phyloP scores from a whole-genome alignment of 2,113 vertebrate species.

The Eurypyga helias region DNA sequence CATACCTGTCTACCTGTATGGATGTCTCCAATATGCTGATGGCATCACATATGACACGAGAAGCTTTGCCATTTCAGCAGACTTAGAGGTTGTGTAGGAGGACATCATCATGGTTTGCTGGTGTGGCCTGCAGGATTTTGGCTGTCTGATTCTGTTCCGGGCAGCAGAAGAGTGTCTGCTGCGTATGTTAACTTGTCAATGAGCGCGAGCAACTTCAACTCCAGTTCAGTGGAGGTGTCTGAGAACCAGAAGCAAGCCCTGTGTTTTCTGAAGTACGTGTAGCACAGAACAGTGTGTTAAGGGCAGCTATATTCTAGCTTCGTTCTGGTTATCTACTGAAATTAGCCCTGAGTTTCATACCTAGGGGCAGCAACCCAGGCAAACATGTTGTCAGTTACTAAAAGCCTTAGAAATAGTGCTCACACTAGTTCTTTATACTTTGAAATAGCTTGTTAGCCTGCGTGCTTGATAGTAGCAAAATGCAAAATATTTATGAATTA shows the following conservation, averaged over 20 bases:
- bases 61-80: not conserved
- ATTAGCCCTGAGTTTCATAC: not conserved
- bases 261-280: not conserved
- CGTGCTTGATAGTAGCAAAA: not conserved
- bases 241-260: not conserved
- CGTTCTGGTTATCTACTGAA: not conserved
- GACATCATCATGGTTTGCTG: not conserved
- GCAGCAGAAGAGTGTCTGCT: not conserved
- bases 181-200: not conserved
- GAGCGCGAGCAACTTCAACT: not conserved
- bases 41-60: too few species aligned
- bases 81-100: not conserved
- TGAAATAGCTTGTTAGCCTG: not conserved
- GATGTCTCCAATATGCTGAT: not conserved
- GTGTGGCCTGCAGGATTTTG: not conserved
- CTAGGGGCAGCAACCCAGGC: not conserved
- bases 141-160: not conserved
- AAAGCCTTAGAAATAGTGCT: not conserved
- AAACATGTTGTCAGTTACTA: accelerated
- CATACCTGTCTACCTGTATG: not conserved
- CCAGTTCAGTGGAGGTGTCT: not conserved
- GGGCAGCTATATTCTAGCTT: not conserved
- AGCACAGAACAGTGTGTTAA: not conserved
- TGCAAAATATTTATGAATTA: not conserved
- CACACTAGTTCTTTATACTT: not conserved